Evolutionary conservation across 2,888 invertebrate genomes (phyloP).

Genomic region (Pediacus dermestoides): DNA sequence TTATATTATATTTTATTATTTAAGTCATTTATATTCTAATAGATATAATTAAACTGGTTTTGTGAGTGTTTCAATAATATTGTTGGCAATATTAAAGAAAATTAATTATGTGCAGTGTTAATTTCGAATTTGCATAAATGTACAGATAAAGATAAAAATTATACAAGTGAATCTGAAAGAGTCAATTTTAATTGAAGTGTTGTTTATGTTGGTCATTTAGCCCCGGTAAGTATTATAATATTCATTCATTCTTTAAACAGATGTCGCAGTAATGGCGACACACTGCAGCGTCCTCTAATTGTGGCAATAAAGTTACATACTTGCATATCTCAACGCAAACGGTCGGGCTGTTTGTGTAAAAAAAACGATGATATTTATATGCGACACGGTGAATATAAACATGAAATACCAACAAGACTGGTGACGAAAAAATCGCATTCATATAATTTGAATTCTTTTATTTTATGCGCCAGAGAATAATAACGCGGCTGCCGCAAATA

Average conservation of each 20-base stretch:
- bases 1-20: too few species aligned
- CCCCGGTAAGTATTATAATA: constrained; percentile 29
- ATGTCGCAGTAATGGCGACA: constrained; percentile 29
- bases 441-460: constrained; percentile 51
- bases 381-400: constrained; percentile 50
- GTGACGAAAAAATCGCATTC: constrained; percentile 50
- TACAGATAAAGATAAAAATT: too few species aligned
- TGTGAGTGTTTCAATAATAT: too few species aligned
- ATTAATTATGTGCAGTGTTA: too few species aligned
- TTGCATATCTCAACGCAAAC: constrained; percentile 36
- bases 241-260: constrained; percentile 32
- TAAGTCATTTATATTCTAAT: too few species aligned
- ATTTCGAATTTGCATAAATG: too few species aligned
- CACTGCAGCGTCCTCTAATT: constrained; percentile 40
- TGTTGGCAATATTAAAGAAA: too few species aligned
- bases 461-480: constrained; percentile 47
- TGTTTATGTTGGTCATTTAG: constrained; percentile 30
- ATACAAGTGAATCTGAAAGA: too few species aligned
- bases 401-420: constrained; percentile 48
- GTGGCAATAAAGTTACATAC: constrained; percentile 43
- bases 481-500: constrained; percentile 49
- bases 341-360: constrained; percentile 21
- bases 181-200: constrained; percentile 30
- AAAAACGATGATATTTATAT: constrained; percentile 42
- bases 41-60: too few species aligned